Conservation (phyloP, 2,888 invertebrate genomes). For the Campoletis raptor region DNA sequence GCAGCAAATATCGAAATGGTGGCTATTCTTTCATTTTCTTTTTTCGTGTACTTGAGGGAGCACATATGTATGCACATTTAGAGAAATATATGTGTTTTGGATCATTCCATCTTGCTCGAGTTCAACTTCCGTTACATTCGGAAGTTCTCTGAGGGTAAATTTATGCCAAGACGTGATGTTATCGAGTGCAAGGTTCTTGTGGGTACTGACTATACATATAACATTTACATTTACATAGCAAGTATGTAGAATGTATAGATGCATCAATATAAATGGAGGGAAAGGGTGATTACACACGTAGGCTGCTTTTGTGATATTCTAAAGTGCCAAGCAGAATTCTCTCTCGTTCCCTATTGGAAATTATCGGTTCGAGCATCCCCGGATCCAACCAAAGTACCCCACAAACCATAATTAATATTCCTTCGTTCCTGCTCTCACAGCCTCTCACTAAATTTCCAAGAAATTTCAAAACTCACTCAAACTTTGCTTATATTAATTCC, state of each 20-base stretch:
- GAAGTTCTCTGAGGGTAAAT: constrained; percentile 67
- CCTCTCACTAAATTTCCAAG: background rate
- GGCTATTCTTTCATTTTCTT: constrained; percentile 44
- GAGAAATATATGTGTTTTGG: constrained; percentile 5
- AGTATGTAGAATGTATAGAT: background rate
- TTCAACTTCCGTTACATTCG: constrained; percentile 65
- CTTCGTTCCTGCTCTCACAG: background rate
- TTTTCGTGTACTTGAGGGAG: constrained; percentile 11
- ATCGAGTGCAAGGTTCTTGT: constrained; percentile 56
- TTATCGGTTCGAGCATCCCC: constrained; percentile 22
- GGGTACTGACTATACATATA: constrained; percentile 40
- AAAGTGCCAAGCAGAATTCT: constrained; percentile 25
- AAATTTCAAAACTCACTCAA: background rate
- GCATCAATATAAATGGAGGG: constrained; percentile 22
- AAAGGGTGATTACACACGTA: constrained; percentile 24
- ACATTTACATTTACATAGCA: too few species aligned
- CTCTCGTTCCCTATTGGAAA: constrained; percentile 22
- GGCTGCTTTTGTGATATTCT: constrained; percentile 25
- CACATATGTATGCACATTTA: constrained; percentile 20
- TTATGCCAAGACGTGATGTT: constrained; percentile 69
- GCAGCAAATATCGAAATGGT: constrained; percentile 62
- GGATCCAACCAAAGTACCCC: constrained; percentile 26
- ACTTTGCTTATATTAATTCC: background rate
- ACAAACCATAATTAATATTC: constrained; percentile 5
- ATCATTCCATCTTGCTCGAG: constrained; percentile 29